A percentile compares a stretch with the other conserved stretches of the same genome.
Evolutionary conservation across 2,113 vertebrate genomes (phyloP).

Genomic region (Corythaixoides concolor): DNA sequence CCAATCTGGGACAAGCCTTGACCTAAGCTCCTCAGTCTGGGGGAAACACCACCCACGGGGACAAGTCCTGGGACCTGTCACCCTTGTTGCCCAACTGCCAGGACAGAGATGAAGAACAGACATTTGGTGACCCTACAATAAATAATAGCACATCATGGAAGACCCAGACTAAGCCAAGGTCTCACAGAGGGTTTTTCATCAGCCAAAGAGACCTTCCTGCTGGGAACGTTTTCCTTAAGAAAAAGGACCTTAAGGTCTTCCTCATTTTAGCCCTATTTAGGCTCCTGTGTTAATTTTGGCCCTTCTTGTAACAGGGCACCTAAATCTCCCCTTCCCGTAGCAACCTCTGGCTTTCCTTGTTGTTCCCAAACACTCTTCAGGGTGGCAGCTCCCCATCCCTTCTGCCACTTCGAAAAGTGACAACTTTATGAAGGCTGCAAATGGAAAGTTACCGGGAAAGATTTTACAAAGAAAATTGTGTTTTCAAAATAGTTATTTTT

Average conservation of each 20-base stretch:
- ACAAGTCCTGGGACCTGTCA: not conserved
- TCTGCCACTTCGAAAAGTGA: not conserved
- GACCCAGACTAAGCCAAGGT: not conserved
- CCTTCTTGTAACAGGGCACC: not conserved
- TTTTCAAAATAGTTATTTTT: not conserved
- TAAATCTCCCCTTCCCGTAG: not conserved
- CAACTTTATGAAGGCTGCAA: not conserved
- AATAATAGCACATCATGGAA: not conserved
- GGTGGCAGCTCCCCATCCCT: not conserved
- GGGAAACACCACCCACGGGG: accelerated
- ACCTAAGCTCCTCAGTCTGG: accelerated
- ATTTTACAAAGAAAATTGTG: not conserved
- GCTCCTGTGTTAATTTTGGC: accelerated
- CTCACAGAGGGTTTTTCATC: not conserved
- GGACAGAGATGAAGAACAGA: not conserved
- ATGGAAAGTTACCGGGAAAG: not conserved
- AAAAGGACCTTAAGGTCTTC: not conserved
- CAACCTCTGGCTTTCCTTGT: not conserved
- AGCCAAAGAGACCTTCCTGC: not conserved
- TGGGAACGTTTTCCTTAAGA: not conserved
- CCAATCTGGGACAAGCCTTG: not conserved
- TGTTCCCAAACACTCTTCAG: not conserved
- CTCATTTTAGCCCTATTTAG: not conserved
- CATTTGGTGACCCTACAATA: not conserved
- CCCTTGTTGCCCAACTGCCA: no score